phyloP scores from a whole-genome alignment of 1,140 invertebrate species.

The Ditylenchus dipsaci region DNA sequence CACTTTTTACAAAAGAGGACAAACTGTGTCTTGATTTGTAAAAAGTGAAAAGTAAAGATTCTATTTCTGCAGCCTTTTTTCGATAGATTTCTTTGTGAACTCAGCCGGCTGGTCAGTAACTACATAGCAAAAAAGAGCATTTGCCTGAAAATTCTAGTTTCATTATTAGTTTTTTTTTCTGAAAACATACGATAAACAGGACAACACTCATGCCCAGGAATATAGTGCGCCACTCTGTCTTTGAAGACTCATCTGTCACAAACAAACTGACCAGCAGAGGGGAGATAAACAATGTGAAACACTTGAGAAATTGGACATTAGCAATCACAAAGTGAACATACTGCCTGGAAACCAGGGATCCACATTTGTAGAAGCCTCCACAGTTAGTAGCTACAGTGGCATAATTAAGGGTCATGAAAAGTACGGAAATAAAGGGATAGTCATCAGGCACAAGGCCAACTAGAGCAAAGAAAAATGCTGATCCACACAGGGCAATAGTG shows the following conservation, averaged over 20 bases:
- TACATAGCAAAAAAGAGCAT: no score
- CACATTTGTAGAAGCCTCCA: slow-evolving; percentile 47
- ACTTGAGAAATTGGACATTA: slow-evolving; percentile 25
- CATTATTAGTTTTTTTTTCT: neutral
- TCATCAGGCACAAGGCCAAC: slow-evolving; percentile 19
- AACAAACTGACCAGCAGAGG: slow-evolving; percentile 18
- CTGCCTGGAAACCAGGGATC: slow-evolving; percentile 30
- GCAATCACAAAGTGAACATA: slow-evolving; percentile 27
- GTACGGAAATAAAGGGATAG: slow-evolving; percentile 14
- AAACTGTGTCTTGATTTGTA: no score
- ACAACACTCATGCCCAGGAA: slow-evolving; percentile 16
- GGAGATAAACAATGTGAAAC: slow-evolving; percentile 15
- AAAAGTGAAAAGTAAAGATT: no score
- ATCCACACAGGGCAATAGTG: neutral
- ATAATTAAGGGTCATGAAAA: slow-evolving; percentile 32
- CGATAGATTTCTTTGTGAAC: no score
- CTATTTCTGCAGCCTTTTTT: no score
- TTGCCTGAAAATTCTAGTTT: no score
- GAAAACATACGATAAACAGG: slow-evolving; percentile 19
- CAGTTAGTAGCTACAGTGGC: slow-evolving; percentile 31
- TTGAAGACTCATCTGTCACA: slow-evolving; percentile 12
- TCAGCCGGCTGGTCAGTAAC: no score
- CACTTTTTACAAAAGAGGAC: no score
- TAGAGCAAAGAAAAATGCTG: neutral
- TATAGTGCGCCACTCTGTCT: slow-evolving; percentile 19